Base-by-base conservation (phyloP, 2,797 vertebrate genomes). In the Parauchenoglanis ngamensis region DNA sequence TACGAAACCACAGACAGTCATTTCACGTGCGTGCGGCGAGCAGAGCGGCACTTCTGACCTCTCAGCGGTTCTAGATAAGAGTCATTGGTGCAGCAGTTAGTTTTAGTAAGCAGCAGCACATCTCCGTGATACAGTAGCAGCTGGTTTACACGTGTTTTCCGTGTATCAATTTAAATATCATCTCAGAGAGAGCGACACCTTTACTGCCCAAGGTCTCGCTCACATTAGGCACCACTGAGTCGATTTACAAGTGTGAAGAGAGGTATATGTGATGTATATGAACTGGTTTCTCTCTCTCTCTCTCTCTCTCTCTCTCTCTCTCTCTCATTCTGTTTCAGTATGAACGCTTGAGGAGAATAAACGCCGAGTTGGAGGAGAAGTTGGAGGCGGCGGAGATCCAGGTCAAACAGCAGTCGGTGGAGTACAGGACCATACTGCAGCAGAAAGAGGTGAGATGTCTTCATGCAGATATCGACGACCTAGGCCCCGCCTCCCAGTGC, bases 371-470 rank as follows among this genome's bases (percentile, higher is more conserved):
- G 2, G 98, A 99, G 93, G 98, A 99, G 93, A 99, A 97, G 87
- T 95, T 97, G 61, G 98, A 99, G 93, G 97, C 97, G 15, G 94
- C 98, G 2, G 98, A 99, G 90, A 97, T 99, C 92, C 98, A 99
- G 90, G 95, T 96, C 90, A 98, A 99, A 88, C 96, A 96, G 44
- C 96, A 98, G 73, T 98, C 97, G 61, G 10, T 95, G 4, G 98
- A 97, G 87, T 98, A 99, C 92, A 95, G 98, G 89, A 95, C 79
- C 73, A 95, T 97, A 0, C 93, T 99, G 85, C 98, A 99, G 31
- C 98, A 99, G 92, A 99, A 97, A 93, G 98, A 99, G 94, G 98
- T 98, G 94, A 65, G 8, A 0, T 19, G 5, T 28, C 10, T 44
- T 28, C 1, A 4, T 65, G 61, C 25, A 13, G 10, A 11, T 54